Base-by-base conservation (phyloP, 2,113 vertebrate species). In the mouse (Mus musculus) region DNA sequence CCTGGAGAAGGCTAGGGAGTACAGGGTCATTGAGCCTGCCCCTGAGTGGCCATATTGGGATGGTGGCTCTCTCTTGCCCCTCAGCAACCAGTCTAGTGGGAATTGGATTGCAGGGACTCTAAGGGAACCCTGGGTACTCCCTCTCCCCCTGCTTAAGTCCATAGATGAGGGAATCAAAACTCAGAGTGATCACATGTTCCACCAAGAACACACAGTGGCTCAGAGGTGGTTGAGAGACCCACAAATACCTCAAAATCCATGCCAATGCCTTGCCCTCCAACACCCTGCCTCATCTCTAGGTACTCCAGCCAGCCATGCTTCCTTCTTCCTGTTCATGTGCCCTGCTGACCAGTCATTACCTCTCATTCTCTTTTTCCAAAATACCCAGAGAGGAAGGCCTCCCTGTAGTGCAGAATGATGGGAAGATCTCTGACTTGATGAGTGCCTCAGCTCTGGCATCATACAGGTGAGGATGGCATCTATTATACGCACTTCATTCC, bases 401-500 rank as follows among this genome's bases (percentile, higher is more conserved):
- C 49, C 12, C 22, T 9, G 2, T 28, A 46, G n/a, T 17, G 11
- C 49, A 59, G 14, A 28, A 39, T 17, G 36, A 39, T 17, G 36
- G 56, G 22, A 82, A 24, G 7, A 16, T 9, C 56, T 10, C n/a
- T 42, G 46, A 13, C 24, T 88, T 88, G n/a, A 65, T 52, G 22
- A 12, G 33, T 69, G 72, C 61, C 56, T 93, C 80, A 36, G n/a
- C 12, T 75, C 96, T 5, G 46, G 59, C 42, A 28, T 78, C 59
- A 39, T 4, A 28, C 28, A 67, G 24, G 54, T 65, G n/a, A 49
- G 87, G 65, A 90, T 97, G 87, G 69, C 82, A 95, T 94, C 26
- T 72, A 92, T 54, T 77, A 16, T 69, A 90, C 49, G 1, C 1
- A 19, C 39, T 20, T 52, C 39, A 12, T 5, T 39, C 33, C 72